Base-by-base conservation (phyloP, 2,113 vertebrate genomes). In the Ammodytes marinus region DNA sequence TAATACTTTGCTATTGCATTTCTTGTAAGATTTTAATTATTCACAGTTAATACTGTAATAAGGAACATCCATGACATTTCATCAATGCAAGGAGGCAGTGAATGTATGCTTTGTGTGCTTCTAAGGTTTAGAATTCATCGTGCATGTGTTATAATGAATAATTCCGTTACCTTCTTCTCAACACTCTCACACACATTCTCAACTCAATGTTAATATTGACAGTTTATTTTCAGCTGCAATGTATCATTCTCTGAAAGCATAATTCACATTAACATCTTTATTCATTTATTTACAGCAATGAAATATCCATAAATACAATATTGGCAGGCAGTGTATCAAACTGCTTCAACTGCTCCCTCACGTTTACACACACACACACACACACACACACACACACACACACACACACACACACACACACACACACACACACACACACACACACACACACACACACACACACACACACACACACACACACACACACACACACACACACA, bases 251-350 rank as follows among this genome's bases (percentile, higher is more conserved):
- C 47, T 27, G 59, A 14, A 73, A 17, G 45, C 45, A 70, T 58
- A 42, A 69, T 72, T 81, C 42, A 73, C 74, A 35, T 50, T 19
- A 74, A 72, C 71, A 67, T 68, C 52, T 65, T 57, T 40, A 57
- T 83, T 79, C 61, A 82, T 84, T 83, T 17, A 86, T 79, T 72
- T 77, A 4, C 1, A 46, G 60, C 69, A 81, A 69, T 69, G 66
- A 88, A 69, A 69, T 42, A 46, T 8, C 52, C 54, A 83, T 84
- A 53, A 81, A 85, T 88, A 85, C 75, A 49, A 79, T 59, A 85
- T 84, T 74, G 58, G 55, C 14, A 37, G 40, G 53, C 19, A 40
- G 52, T 54, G 63, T 67, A 86, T 83, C 74, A 84, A 47, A 66
- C 70, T 64, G 27, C 13, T 77, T 64, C 42, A 57, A 49, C 55